Evolutionary conservation across 2,113 vertebrate species (phyloP).

Genomic region (Alouatta palliata): DNA sequence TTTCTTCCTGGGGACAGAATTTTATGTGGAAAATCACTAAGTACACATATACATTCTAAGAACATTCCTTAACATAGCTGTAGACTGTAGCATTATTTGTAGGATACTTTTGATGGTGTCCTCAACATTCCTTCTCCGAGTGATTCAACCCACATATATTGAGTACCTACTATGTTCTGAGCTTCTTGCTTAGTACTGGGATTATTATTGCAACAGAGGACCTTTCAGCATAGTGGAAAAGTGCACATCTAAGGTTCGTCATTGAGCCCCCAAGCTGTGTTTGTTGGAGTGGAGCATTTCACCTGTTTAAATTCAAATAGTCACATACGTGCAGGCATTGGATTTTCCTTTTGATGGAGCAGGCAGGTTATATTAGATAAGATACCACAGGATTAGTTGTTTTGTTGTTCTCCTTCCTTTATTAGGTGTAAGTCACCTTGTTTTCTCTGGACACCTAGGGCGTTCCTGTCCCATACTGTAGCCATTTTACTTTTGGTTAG

Average conservation of each 20-base stretch:
- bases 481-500: neutral
- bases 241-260: neutral
- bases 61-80: neutral
- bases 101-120: neutral
- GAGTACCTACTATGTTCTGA: neutral
- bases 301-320: neutral
- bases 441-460: neutral
- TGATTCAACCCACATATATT: neutral
- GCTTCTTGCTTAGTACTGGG: neutral
- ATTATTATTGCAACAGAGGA: neutral
- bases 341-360: neutral
- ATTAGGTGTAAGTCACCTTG: neutral
- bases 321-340: neutral
- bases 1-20: neutral
- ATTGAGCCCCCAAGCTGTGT: neutral
- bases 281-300: neutral
- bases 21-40: neutral
- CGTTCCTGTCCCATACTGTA: neutral
- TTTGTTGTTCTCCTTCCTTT: neutral
- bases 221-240: neutral
- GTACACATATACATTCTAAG: neutral
- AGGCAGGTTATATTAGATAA: neutral
- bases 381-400: neutral
- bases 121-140: neutral
- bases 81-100: neutral